Percentiles rank a stretch among this genome's conserved stretches.
phyloP scores from a whole-genome alignment of 2,888 invertebrate species.

The Branchipolynoe longqiensis region DNA sequence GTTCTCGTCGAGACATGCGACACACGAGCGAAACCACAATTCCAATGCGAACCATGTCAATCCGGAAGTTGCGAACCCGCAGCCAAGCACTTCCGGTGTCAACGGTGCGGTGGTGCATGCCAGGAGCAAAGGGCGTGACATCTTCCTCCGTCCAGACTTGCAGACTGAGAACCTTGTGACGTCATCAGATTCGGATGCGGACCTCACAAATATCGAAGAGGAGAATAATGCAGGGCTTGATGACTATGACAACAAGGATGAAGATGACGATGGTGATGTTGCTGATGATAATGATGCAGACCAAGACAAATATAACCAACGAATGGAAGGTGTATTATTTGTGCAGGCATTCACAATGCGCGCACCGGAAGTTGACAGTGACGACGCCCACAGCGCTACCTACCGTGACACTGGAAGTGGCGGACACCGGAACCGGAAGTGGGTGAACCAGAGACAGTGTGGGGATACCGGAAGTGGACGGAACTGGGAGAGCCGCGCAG shows the following conservation, averaged over 20 bases:
- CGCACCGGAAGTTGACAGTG: background rate
- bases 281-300: background rate
- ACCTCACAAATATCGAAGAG: background rate
- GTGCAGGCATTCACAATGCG: background rate
- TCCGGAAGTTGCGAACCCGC: background rate
- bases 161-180: conserved; percentile 6
- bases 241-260: background rate
- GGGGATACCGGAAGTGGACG: background rate
- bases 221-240: background rate
- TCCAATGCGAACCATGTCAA: too few relatives aligned
- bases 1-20: too few relatives aligned
- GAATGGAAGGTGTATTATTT: conserved; percentile 1
- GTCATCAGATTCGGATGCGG: conserved; percentile 18
- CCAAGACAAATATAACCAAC: too few relatives aligned
- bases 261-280: background rate
- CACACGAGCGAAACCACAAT: too few relatives aligned
- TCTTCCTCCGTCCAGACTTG: conserved; percentile 40
- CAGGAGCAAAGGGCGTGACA: conserved; percentile 5
- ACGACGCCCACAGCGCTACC: background rate
- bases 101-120: conserved; percentile 41
- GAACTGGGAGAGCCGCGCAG: background rate
- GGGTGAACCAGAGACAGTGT: too few relatives aligned
- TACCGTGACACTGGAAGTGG: background rate
- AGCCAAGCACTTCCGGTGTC: conserved; percentile 41
- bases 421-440: background rate